Evolutionary conservation across 2,888 invertebrate genomes (phyloP), one percentile per base, ranked within the genome.

Genomic region (Ormyrus rosae): DNA sequence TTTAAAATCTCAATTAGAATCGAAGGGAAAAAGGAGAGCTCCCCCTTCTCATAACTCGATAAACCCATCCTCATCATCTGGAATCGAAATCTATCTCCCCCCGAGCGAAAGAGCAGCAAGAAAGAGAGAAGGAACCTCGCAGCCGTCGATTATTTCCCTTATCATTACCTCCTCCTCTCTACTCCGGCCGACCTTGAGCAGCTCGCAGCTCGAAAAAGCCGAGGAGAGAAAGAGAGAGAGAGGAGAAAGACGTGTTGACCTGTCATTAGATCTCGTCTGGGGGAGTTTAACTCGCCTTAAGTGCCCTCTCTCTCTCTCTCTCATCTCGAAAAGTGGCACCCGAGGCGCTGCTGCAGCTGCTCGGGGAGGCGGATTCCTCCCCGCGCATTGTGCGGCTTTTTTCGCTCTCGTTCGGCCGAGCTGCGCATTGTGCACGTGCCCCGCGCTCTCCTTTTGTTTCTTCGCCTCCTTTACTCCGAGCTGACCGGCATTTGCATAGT

Each of bases 251-350:
- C 64, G 70, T 56, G 71, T 78, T 71, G 78, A 78, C 71, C 65
- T 72, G 65, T 78, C 71, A 78, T 78, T 78, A 67, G 65, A 13
- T 56, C 56, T 76, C 60, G 64, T 70, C 70, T 71, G 72, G 48
- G 13, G 70, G 67, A 56, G 64, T 78, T 81, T 73, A 78, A 77
- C 77, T 78, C 55, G 58, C 56, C 64, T 69, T 71, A 77, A 81
- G 80, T 80, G 71, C 53, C 53, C 64, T 64, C 46, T 19, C 19
- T 19, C 19, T 19, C 19, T 19, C 19, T 19, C 19, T 19, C 19
- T 19, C 19, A n/a, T 53, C 58, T 78, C 13, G 69, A 60, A 81
- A 81, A 81, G 78, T 73, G 77, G 74, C 60, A 81, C 64, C 74
- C 63, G 68, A 61, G 60, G 74, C 13, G 60, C 34, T 13, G 55